Conservation (phyloP, 2,888 invertebrate species). For the Pseudoips prasinana region DNA sequence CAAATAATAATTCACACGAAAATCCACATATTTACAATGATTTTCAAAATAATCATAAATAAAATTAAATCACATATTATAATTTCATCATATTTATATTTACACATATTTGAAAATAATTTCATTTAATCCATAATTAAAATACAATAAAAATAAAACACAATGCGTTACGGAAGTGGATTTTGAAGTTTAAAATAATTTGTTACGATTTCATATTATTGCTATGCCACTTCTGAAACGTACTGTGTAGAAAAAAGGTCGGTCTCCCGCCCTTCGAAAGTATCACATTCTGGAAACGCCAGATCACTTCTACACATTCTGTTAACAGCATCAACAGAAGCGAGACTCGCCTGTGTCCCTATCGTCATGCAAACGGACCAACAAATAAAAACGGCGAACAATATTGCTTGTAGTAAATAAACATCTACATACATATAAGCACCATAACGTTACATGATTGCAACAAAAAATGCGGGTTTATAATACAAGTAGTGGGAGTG, state of each 20-base stretch:
- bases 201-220: conserved; percentile 2
- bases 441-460: conserved; percentile 68
- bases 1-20: conserved; percentile 60
- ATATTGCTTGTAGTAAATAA: conserved; percentile 53
- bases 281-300: conserved; percentile 32
- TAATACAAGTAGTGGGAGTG: conserved; percentile 33
- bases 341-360: conserved; percentile 48
- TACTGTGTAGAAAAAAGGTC: conserved; percentile 20
- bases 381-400: conserved; percentile 37
- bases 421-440: conserved; percentile 59
- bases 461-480: conserved; percentile 54
- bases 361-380: conserved; percentile 30
- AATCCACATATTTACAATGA: conserved; percentile 75
- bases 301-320: conserved; percentile 36
- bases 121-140: conserved; percentile 30
- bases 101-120: conserved; percentile 55
- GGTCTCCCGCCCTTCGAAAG: conserved; percentile 12
- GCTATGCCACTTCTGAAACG: conserved; percentile 10
- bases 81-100: conserved; percentile 56
- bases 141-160: conserved; percentile 28
- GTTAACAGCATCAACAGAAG: conserved; percentile 55
- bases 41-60: conserved; percentile 41
- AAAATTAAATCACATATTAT: conserved; percentile 65
- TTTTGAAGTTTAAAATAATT: conserved; percentile 8
- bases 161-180: conserved; percentile 16